Percentiles rank a stretch among this genome's conserved stretches.
Conservation (phyloP, 2,888 invertebrate species). For the Emmelina monodactyla region DNA sequence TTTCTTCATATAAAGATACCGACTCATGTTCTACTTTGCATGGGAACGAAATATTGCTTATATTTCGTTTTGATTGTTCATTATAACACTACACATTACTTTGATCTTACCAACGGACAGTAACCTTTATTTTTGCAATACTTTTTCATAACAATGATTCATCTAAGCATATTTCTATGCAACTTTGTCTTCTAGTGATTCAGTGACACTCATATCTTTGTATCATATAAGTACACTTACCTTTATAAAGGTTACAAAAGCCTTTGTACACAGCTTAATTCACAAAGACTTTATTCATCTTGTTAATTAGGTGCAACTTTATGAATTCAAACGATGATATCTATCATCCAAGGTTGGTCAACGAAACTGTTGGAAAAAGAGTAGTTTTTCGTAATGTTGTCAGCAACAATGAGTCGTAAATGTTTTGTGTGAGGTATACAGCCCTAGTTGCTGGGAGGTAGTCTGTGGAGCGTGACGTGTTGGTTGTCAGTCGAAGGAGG, state of each 20-base stretch:
- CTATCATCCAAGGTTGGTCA: not conserved
- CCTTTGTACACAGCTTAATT: no score
- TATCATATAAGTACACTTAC: no score
- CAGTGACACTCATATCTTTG: no score
- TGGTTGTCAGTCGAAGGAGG: constrained; percentile 24
- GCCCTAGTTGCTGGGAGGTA: constrained; percentile 42
- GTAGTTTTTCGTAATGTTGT: constrained; percentile 27
- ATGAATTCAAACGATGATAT: no score
- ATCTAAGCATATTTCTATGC: no score
- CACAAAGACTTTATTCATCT: no score
- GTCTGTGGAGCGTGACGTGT: constrained; percentile 15
- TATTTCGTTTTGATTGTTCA: constrained; percentile 25
- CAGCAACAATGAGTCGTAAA: constrained; percentile 52
- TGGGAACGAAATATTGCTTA: constrained; percentile 23
- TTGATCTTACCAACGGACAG: no score
- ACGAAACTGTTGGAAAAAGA: not conserved
- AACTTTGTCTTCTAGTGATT: no score
- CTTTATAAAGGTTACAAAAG: no score
- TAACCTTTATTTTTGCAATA: no score
- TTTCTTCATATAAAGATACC: not conserved
- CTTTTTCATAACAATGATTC: no score
- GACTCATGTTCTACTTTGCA: constrained; percentile 27
- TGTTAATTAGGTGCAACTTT: no score
- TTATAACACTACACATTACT: constrained; percentile 18
- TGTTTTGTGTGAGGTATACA: constrained; percentile 36